Conservation (phyloP, 2,113 vertebrate genomes). For the Sturnira hondurensis region DNA sequence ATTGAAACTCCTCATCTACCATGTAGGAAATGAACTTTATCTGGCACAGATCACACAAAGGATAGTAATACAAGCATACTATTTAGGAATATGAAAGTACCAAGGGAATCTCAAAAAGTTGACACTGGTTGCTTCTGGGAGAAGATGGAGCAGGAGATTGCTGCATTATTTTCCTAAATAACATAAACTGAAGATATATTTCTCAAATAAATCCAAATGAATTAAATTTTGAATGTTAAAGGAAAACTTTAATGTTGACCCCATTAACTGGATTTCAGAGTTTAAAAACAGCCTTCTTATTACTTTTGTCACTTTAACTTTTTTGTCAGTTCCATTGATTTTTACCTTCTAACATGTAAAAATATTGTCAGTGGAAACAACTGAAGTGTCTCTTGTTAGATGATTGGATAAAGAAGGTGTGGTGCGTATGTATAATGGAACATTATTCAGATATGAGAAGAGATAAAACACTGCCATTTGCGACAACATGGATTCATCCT, state of each 20-base stretch:
- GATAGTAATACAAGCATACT: neutral
- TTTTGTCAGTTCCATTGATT: neutral
- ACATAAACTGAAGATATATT: neutral
- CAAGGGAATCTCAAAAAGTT: neutral
- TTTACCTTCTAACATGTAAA: neutral
- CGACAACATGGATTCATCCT: too few species aligned
- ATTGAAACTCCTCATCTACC: neutral
- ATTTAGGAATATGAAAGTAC: neutral
- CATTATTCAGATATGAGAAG: too few species aligned
- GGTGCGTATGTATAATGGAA: too few species aligned
- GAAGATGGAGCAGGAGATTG: neutral
- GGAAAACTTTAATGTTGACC: neutral
- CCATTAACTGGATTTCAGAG: neutral
- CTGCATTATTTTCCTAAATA: neutral
- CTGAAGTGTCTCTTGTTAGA: too few species aligned
- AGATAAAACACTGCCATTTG: too few species aligned
- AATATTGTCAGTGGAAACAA: neutral
- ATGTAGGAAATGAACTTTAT: neutral
- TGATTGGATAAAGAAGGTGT: too few species aligned
- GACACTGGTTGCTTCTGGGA: neutral
- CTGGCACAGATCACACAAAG: neutral
- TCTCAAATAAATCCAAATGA: constrained; percentile 2
- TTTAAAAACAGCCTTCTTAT: neutral
- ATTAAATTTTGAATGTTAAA: neutral
- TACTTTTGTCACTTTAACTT: neutral